Evolutionary conservation across 2,888 invertebrate species (phyloP), one percentile per base, ranked within the genome.

Genomic region (Heliothis peltigera): DNA sequence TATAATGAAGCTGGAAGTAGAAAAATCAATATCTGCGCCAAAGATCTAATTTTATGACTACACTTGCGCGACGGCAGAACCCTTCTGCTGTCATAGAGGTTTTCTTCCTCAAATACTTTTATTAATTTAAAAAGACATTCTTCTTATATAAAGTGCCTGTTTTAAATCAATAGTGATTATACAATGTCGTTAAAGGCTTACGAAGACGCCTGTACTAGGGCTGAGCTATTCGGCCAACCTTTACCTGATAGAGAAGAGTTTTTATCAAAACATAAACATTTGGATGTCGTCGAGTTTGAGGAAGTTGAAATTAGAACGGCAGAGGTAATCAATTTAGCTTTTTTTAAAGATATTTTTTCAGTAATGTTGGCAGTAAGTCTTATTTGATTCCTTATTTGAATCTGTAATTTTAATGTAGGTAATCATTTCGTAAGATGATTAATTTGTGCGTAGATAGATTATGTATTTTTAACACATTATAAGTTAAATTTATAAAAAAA

Each of bases 161-260:
- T 72, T 65, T 57, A 54, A 62, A 66, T 43, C 55, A 60, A 64
- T 47, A 70, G 42, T 32, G 48, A 56, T 61, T 57, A 53, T 47
- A 69, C 87, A 81, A 96, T 96, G 96, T 95, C 96, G 17, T 95
- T 96, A 85, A 96, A 96, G 74, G 96, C 96, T 17, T 98, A 97
- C 83, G 96, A 97, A 89, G 96, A 97, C 87, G 97, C 97, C 64
- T 97, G 97, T 83, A 96, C 97, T 90, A 94, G 98, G 66, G 97
- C 98, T 0, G 98, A 98, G 87, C 91, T 98, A 54, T 95, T 98
- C 75, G 98, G 97, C 0, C 93, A 97, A 64, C 96, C 96, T 43
- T 95, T 96, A 79, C 98, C 97, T 0, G 95, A 96, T 76, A 95
- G 96, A 85, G 96, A 96, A 47, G 96, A 97, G 68, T 97, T 96